Base-by-base conservation (phyloP, 2,888 invertebrate species). In the Parnassius apollo region DNA sequence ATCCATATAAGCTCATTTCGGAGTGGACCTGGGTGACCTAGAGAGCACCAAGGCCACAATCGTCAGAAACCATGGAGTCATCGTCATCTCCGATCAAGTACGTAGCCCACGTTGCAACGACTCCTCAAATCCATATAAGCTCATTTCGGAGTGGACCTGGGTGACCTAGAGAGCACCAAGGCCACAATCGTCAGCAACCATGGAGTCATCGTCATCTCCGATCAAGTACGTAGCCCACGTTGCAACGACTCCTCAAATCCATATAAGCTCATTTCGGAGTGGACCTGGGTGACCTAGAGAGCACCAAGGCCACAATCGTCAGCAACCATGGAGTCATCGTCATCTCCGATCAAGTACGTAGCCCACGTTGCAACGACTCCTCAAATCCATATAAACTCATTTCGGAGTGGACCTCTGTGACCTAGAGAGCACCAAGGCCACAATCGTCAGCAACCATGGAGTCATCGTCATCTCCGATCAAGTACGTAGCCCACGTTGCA, bases 21-120 rank as follows among this genome's bases (percentile, higher is more conserved):
- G 98, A 2, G 97, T 98, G 0, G 95, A 96, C 83, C 86, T 96
- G 42, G 93, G 95, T 22, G 97, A 97, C 78, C 98, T 98, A 64
- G 96, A 96, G 80, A 93, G 93, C 74, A 97, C 96, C 52, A 96
- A 96, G 82, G 92, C 95, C 62, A 94, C 94, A 66, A 94, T 98
- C 18, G 91, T 94, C 59, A 93, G 93, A 65, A 95, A 95, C 76
- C 94, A 96, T 76, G 98, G 97, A 0, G 95, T 97, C 57, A 95
- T 98, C 73, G 94, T 97, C 35, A 93, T 94, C 75, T 95, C 97
- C 0, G 94, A 94, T 67, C 93, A 95, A 93, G 95, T 95, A 45
- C 48, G 54, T 51, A 44, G 25, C 49, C 0, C 13, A 9, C 7
- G 2, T 49, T 9, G 12, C 48, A 18, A 18, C 1, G 18, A 1